These are phyloP conservation scores for Scolopax mira DNA, from an alignment of 2,113 vertebrate genomes.

Conservation along the genomic window DNA sequence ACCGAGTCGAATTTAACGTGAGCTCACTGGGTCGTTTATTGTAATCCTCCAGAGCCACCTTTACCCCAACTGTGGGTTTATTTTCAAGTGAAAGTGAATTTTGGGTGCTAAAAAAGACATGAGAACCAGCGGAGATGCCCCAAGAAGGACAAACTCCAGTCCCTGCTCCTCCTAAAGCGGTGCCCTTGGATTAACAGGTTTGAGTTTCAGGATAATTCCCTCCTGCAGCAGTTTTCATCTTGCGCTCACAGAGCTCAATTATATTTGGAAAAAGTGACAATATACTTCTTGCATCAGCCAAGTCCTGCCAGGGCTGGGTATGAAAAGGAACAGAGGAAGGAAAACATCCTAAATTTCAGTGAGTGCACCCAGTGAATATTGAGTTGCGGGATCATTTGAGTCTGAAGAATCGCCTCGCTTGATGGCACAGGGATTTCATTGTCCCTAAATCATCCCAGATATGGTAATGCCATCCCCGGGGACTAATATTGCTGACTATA, in stretches of 20 bases:
- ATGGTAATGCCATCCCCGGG: neutral
- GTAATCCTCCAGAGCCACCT: neutral
- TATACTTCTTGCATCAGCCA: fast-evolving
- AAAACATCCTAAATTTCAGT: neutral
- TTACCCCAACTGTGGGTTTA: fast-evolving
- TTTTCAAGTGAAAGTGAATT: neutral
- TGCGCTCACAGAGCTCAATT: neutral
- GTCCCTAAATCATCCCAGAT: constrained; percentile 48
- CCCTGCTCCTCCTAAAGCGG: neutral
- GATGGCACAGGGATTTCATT: constrained; percentile 10
- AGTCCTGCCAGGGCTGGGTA: neutral
- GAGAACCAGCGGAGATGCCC: neutral
- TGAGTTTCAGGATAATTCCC: neutral
- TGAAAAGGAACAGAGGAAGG: neutral
- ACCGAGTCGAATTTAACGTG: neutral
- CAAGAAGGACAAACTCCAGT: fast-evolving
- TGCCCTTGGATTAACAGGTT: neutral
- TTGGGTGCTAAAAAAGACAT: fast-evolving
- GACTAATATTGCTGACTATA: constrained; percentile 6
- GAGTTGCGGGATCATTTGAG: neutral
- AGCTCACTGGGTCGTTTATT: neutral
- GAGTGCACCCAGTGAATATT: neutral
- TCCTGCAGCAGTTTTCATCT: neutral
- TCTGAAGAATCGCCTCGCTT: neutral
- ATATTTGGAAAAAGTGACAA: neutral